Evolutionary conservation across 2,888 invertebrate genomes (phyloP), one percentile per base, ranked within the genome.

Genomic region (Pseudeuparius sepicola): DNA sequence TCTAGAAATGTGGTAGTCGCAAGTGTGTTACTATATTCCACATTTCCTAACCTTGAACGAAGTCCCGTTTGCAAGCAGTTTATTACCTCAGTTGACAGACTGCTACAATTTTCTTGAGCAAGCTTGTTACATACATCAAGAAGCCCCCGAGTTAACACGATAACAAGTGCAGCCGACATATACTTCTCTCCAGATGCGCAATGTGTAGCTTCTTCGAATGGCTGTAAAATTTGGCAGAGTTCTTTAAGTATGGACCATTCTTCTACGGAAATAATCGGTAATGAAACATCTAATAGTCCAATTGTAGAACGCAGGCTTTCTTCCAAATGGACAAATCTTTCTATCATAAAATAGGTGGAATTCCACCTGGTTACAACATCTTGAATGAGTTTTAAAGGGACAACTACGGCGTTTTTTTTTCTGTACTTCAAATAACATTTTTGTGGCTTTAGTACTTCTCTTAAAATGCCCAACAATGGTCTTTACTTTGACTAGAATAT

Each of bases 201-300:
- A 28, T 42, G 42, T 4, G 51, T 51, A n/a, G 47, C 45, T 3
- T 40, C 28, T 39, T 47, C 44, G n/a, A 49, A 46, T 2, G 46
- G 47, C 20, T 39, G 26, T 14, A 51, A 39, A 20, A 45, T 18
- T 5, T 28, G 5, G 5, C 30, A 10, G 7, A 47, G 14, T 17
- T 49, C 44, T 37, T 39, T 39, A 7, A 41, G 12, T 9, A 43
- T 38, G 30, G 9, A 23, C 34, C 47, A 33, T 15, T 49, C 46
- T 15, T 28, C 20, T 14, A 34, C 36, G n/a, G n/a, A n/a, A n/a
- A n/a, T 6, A 31, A 31, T 18, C 47, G 16, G 36, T 42, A 37
- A 3, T 31, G 25, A n/a, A 46, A 36, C 18, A 30, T 35, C 26
- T 10, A 41, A 36, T 25, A 49, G 24, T 4, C 44, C 42, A 20